phyloP scores from a whole-genome alignment of 2,888 invertebrate genomes.

The Carpatolechia fugitivella region DNA sequence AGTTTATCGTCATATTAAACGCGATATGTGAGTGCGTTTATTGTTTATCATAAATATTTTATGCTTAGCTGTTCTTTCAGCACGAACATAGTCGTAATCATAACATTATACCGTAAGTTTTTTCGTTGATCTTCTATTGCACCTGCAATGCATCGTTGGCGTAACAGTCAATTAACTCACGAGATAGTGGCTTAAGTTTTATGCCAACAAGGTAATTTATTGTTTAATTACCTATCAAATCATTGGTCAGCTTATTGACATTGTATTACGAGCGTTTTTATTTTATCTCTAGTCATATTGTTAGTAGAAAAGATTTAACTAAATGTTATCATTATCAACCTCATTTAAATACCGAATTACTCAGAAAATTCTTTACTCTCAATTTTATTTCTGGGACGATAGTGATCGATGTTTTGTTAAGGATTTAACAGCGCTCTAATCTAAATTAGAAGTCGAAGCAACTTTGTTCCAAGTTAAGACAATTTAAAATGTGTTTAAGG shows the following conservation, averaged over 20 bases:
- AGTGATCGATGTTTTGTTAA: no score
- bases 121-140: constrained; percentile 4
- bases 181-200: constrained; percentile 2
- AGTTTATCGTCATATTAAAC: constrained; percentile 8
- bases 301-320: no score
- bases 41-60: constrained; percentile 16
- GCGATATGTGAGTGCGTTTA: constrained; percentile 7
- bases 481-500: no score
- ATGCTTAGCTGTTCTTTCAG: background rate
- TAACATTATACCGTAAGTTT: background rate
- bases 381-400: no score
- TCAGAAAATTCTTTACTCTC: background rate
- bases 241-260: no score
- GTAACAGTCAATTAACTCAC: constrained; percentile 2
- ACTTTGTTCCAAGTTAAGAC: no score
- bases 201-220: background rate
- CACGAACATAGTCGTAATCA: background rate
- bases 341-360: no score
- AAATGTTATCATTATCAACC: no score
- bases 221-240: background rate
- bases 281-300: no score
- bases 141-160: background rate
- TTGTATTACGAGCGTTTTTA: no score
- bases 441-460: no score
- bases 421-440: no score